Evolutionary conservation across 2,797 vertebrate species (phyloP).

Genomic region (Anguilla obscura): DNA sequence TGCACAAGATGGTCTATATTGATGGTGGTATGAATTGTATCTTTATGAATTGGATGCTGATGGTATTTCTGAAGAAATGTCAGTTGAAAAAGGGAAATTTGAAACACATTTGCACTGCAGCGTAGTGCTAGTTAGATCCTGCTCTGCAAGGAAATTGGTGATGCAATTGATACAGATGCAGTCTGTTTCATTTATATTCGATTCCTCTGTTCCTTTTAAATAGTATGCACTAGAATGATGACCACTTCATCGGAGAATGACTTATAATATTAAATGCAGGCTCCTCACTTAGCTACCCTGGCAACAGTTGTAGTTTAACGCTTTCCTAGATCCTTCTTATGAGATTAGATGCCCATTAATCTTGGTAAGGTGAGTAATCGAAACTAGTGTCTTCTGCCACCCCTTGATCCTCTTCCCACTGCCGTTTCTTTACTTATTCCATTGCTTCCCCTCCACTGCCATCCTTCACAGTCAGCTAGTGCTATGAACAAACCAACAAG

Average conservation of each 20-base stretch:
- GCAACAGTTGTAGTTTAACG: background rate
- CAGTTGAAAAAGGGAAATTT: background rate
- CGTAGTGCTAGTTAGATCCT: background rate
- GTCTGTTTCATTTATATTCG: background rate
- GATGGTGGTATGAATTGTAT: background rate
- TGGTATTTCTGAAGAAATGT: background rate
- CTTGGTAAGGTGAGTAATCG: background rate
- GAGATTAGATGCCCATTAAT: background rate
- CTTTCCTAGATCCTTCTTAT: conserved; percentile 13
- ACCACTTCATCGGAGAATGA: background rate
- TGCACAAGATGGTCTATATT: background rate
- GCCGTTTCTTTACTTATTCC: background rate
- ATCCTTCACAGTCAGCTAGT: background rate
- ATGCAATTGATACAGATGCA: background rate
- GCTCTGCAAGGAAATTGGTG: background rate
- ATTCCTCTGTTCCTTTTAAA: background rate
- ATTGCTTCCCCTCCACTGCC: background rate
- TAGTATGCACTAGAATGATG: background rate
- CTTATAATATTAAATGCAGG: background rate
- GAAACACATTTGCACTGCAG: background rate
- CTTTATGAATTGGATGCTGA: background rate
- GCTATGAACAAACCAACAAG: background rate
- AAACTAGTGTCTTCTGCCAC: background rate
- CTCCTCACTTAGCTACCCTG: background rate
- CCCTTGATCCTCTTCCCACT: background rate